phyloP scores from a whole-genome alignment of 2,113 vertebrate genomes.

The Cyprichromis sp. region DNA sequence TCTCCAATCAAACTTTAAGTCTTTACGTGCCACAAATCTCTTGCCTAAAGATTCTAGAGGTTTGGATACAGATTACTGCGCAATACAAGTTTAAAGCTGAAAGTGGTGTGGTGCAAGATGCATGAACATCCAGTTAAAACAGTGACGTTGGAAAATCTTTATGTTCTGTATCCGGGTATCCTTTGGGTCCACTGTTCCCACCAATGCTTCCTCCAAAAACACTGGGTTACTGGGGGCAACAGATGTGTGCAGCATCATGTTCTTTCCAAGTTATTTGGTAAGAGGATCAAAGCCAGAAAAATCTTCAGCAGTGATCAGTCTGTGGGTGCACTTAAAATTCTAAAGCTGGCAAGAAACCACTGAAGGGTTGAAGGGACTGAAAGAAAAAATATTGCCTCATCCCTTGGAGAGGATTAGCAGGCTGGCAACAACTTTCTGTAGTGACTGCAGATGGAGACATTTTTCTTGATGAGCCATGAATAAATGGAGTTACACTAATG shows the following conservation, averaged over 20 bases:
- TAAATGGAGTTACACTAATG: neutral
- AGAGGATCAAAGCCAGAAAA: neutral
- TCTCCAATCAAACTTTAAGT: neutral
- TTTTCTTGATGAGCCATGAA: neutral
- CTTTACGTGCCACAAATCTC: neutral
- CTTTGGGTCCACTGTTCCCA: neutral
- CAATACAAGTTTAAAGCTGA: neutral
- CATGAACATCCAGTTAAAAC: neutral
- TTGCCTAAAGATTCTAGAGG: neutral
- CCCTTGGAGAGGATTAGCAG: neutral
- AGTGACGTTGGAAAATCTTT: neutral
- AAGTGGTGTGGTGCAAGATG: neutral
- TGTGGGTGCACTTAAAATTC: neutral
- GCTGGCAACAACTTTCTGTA: neutral
- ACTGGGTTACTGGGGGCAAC: neutral
- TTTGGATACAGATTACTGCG: neutral
- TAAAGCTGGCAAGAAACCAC: neutral
- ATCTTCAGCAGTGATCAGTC: neutral
- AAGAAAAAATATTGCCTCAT: neutral
- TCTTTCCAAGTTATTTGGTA: neutral
- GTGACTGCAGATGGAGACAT: neutral
- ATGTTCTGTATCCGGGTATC: neutral
- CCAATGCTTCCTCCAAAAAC: neutral
- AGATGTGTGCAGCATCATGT: conserved; percentile 10
- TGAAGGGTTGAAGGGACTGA: neutral